Conservation (phyloP, 2,113 vertebrate genomes). For the Varanus salvator region DNA sequence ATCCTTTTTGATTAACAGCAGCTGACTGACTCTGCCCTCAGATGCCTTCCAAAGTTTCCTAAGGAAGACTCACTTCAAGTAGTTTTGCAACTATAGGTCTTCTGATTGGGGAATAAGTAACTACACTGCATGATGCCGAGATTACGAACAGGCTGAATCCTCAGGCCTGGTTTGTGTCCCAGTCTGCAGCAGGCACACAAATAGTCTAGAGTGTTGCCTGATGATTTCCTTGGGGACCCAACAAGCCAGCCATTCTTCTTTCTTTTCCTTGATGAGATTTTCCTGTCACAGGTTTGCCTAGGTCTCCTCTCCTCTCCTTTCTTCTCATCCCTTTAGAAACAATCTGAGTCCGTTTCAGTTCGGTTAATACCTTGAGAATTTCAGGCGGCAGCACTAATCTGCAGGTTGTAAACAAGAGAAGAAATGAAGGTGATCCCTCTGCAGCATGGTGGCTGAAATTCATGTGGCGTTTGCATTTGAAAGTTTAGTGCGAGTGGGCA, state of each 20-base stretch:
- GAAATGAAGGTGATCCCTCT: background rate
- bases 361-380: background rate
- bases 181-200: background rate
- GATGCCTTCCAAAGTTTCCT: constrained; percentile 10
- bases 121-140: background rate
- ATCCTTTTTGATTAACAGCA: constrained; percentile 22
- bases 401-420: background rate
- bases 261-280: constrained; percentile 25
- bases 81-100: constrained; percentile 1
- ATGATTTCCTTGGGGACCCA: constrained; percentile 31
- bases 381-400: background rate
- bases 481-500: background rate
- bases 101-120: background rate
- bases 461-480: background rate
- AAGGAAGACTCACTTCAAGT: constrained; percentile 24
- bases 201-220: background rate
- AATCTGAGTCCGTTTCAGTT: constrained; percentile 7
- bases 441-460: background rate
- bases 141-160: constrained; percentile 3
- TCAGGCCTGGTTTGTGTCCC: background rate
- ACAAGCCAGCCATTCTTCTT: constrained; percentile 15
- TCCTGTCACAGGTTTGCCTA: background rate
- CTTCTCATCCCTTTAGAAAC: constrained; percentile 3
- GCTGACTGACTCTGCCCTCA: constrained; percentile 1
- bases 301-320: background rate